A percentile compares a stretch with the other conserved stretches of the same genome.
Conservation (phyloP, 2,888 invertebrate genomes). For the Alsophila aescularia region DNA sequence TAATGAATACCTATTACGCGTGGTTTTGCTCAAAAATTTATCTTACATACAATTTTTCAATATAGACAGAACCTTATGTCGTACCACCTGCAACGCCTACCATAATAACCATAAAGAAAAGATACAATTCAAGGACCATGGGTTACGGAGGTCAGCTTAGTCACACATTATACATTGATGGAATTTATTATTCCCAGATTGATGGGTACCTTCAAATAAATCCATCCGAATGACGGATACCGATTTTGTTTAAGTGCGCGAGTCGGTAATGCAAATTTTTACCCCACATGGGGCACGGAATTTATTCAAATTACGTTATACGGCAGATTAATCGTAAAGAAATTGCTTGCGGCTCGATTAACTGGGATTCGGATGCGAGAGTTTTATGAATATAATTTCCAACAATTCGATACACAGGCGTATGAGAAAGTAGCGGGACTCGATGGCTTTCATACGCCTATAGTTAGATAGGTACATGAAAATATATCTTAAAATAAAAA, state of each 20-base stretch:
- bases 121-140: conserved; percentile 21
- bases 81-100: conserved; percentile 26
- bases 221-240: conserved; percentile 19
- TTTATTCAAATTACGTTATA: conserved; percentile 66
- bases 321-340: conserved; percentile 55
- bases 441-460: conserved; percentile 2
- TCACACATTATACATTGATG: conserved; percentile 24
- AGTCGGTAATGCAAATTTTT: conserved; percentile 28
- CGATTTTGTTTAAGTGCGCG: conserved; percentile 21
- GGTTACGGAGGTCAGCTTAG: conserved; percentile 24
- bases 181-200: conserved; percentile 19
- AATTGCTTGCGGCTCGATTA: conserved; percentile 45
- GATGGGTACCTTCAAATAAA: conserved; percentile 29
- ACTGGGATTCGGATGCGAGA: conserved; percentile 46
- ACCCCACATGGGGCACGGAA: conserved; percentile 43
- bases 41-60: neutral
- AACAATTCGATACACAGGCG: conserved; percentile 10
- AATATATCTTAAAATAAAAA: no score
- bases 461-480: no score
- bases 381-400: conserved; percentile 30
- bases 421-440: conserved; percentile 13
- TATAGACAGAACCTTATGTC: conserved; percentile 8
- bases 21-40: no score
- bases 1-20: no score
- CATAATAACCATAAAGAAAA: conserved; percentile 30